These are phyloP conservation scores for Parotia lawesii DNA, from an alignment of 2,113 vertebrate species.

Conservation along the genomic window DNA sequence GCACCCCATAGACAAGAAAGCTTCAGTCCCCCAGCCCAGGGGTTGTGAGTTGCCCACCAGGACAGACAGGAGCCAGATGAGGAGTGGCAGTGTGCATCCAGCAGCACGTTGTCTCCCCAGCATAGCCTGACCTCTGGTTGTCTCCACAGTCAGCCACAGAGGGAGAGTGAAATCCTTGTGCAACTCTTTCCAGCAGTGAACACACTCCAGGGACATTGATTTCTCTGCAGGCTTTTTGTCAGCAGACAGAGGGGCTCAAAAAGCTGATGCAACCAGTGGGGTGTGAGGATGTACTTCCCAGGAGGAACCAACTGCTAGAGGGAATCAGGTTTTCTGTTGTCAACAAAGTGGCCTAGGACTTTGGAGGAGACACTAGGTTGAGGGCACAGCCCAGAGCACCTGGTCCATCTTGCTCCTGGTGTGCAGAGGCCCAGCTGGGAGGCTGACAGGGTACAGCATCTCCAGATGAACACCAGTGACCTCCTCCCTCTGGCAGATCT, in stretches of 20 bases:
- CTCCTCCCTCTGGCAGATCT: neutral
- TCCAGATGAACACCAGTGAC: neutral
- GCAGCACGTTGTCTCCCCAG: rapidly evolving
- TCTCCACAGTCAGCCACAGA: neutral
- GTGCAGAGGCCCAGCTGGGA: neutral
- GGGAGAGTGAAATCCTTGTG: neutral
- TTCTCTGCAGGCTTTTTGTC: neutral
- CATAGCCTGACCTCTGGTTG: neutral
- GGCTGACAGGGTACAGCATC: neutral
- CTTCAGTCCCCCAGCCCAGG: neutral
- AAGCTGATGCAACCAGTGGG: neutral
- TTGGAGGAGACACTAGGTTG: neutral
- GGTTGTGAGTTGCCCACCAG: neutral
- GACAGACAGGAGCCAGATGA: neutral
- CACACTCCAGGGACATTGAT: neutral
- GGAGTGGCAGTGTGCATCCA: neutral
- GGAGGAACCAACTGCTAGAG: neutral
- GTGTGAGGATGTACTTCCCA: neutral
- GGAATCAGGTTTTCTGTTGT: neutral
- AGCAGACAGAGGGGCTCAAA: neutral
- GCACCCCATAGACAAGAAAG: neutral
- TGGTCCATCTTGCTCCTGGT: neutral
- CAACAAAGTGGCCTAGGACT: neutral
- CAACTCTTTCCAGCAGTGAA: neutral
- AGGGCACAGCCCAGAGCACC: neutral